Base-by-base conservation (phyloP, 1,140 invertebrate species). In the Oncopodura yosiiana region DNA sequence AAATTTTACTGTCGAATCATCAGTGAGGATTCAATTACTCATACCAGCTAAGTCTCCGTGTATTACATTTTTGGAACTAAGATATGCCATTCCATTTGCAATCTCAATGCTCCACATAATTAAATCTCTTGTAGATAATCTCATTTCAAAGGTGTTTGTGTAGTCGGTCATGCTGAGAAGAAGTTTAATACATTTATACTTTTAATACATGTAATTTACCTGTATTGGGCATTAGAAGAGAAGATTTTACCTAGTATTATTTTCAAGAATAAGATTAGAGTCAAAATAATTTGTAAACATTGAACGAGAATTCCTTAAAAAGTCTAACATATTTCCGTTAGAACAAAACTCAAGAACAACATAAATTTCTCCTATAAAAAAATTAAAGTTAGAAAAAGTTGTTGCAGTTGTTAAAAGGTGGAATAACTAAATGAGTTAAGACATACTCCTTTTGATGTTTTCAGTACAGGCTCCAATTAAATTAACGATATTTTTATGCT, bases 391-490 rank as follows among this genome's bases (percentile, higher is more conserved):
- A n/a, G n/a, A n/a, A n/a, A n/a, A n/a, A n/a, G n/a, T n/a, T n/a
- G n/a, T n/a, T n/a, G n/a, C n/a, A n/a, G n/a, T n/a, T n/a, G n/a
- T 19, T 14, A 8, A 41, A 6, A 8, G 9, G 38, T 45, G 43
- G 2, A 45, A 45, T 44, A 44, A 43, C 14, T 45, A 4, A 19
- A 11, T 19, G 36, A 5, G 48, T 29, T 29, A 34, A 48, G 2
- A n/a, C 48, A 1, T 49, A 49, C 48, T 32, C 16, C 24, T 45
- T 14, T 30, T 6, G 6, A 53, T 29, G 3, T 53, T 30, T 18
- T 37, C 32, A 5, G 51, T 53, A 37, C 27, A 36, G 2, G 51
- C 51, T 29, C 51, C 51, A 6, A 46, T n/a, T 4, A 53, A 24
- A 12, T 16, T 9, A 29, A 46, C 16, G 19, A 53, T 45, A n/a